A percentile compares a stretch with the other conserved stretches of the same genome.
Evolutionary conservation across 1,140 invertebrate genomes (phyloP).

Genomic region (Zophobas atratus): DNA sequence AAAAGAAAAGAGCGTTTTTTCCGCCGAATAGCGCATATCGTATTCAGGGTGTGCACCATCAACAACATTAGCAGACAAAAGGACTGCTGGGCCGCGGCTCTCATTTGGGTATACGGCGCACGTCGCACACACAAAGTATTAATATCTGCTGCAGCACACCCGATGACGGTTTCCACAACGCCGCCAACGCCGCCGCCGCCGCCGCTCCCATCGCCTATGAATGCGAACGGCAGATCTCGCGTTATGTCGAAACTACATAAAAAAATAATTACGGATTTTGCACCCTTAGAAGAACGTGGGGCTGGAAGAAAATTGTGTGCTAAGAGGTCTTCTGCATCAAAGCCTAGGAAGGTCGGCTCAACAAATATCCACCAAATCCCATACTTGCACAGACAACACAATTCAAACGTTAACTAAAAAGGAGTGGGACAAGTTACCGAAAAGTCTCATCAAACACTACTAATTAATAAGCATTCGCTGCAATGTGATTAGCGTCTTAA

Average conservation of each 20-base stretch:
- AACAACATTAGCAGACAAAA: slow-evolving; percentile 43
- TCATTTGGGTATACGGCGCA: slow-evolving; percentile 38
- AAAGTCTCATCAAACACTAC: no score
- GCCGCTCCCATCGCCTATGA: slow-evolving; percentile 8
- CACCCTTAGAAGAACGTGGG: no score
- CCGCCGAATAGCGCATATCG: slow-evolving; percentile 28
- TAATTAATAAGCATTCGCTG: no score
- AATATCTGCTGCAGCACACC: slow-evolving; percentile 39
- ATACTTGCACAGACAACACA: no score
- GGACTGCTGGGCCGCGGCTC: slow-evolving; percentile 26
- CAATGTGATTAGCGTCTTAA: no score
- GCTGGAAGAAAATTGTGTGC: no score
- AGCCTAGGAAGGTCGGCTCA: no score
- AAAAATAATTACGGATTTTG: slow-evolving; percentile 22
- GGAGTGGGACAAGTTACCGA: no score
- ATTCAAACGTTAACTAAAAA: no score
- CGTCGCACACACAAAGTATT: slow-evolving; percentile 41
- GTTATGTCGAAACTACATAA: background rate
- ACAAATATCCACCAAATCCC: no score
- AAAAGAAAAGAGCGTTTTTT: slow-evolving; percentile 24
- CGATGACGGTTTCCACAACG: slow-evolving; percentile 26
- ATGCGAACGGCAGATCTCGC: slow-evolving; percentile 12
- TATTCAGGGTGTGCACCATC: slow-evolving; percentile 29
- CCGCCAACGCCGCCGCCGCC: background rate
- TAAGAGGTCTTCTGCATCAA: no score